Base-by-base conservation (phyloP, 2,888 invertebrate genomes). In the Drosophila monieri region DNA sequence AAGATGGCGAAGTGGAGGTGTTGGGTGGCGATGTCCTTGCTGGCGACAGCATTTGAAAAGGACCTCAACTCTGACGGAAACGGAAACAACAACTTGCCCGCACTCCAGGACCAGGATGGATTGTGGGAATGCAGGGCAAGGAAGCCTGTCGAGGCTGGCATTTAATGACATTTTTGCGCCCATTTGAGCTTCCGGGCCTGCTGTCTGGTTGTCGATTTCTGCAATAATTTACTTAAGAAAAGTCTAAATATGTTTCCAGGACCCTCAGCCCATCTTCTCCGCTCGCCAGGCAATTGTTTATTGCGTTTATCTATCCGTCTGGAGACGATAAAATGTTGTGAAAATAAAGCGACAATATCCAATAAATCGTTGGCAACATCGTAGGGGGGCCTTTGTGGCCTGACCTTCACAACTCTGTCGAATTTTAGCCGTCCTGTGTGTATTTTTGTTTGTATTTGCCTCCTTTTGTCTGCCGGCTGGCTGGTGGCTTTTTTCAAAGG, bases 91-190 rank as follows among this genome's bases (percentile, higher is more conserved):
- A 83, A 86, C 85, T 83, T 85, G 55, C 73, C 65, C 84, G 62
- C 73, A 52, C 80, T 69, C 58, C 61, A 23, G 25, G 25, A 30
- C 6, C 49, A 43, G 39, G 46, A 60, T 37, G 37, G 37, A 60
- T 47, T 30, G 37, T 8, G 51, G 21, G 12, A 25, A 18, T 21
- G 15, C 10, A 27, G 37, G 30, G 56, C n/a, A 44, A 46, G 55
- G 49, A 18, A 32, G 46, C 61, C 73, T 65, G 69, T 35, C 69
- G 59, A 66, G 67, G 64, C 62, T 75, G 73, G 48, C 73, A 65
- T 75, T 87, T 85, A 85, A 85, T 87, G 84, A 87, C 83, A 87
- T 87, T 77, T 85, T 85, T 84, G 84, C 73, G 85, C 84, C 81
- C 84, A 84, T 84, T 84, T 81, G 67, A 76, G 76, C 75, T 84